These are phyloP conservation scores for Mythimna impura DNA, from an alignment of 2,888 invertebrate species.

Conservation along the genomic window DNA sequence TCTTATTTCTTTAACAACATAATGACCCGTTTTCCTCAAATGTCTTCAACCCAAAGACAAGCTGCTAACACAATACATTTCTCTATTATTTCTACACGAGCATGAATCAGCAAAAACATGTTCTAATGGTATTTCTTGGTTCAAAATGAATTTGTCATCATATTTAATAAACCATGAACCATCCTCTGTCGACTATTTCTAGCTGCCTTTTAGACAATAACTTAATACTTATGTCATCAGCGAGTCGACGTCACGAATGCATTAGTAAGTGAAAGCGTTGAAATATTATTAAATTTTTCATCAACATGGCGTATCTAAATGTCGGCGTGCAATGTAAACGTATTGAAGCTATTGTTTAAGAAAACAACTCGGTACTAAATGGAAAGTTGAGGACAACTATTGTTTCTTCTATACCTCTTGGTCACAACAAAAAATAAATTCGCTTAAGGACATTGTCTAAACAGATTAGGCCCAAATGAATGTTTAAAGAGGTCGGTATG, in stretches of 20 bases:
- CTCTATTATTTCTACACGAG: constrained; percentile 29
- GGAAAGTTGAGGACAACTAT: constrained; percentile 53
- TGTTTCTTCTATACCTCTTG: constrained; percentile 42
- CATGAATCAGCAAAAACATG: constrained; percentile 49
- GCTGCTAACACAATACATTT: constrained; percentile 45
- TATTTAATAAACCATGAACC: constrained; percentile 57
- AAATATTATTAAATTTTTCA: constrained; percentile 56
- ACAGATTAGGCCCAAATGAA: constrained; percentile 63
- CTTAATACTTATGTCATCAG: constrained; percentile 60
- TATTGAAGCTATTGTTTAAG: constrained; percentile 56
- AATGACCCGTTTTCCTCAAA: constrained; percentile 50
- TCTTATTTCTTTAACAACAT: constrained; percentile 47
- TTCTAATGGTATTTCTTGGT: constrained; percentile 38
- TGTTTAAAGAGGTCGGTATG: constrained; percentile 70
- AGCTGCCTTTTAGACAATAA: constrained; percentile 52
- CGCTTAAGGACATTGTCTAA: constrained; percentile 60
- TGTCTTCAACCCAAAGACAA: constrained; percentile 44
- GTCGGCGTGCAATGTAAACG: constrained; percentile 44
- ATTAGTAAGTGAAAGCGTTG: constrained; percentile 60
- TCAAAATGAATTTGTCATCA: constrained; percentile 61
- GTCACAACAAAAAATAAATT: constrained; percentile 66
- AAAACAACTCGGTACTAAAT: constrained; percentile 50
- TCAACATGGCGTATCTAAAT: constrained; percentile 64
- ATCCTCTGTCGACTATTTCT: constrained; percentile 37
- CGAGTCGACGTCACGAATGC: constrained; percentile 43